These are phyloP conservation scores for Acanthosepion esculentum DNA, from an alignment of 2,888 invertebrate genomes.

Conservation along the genomic window DNA sequence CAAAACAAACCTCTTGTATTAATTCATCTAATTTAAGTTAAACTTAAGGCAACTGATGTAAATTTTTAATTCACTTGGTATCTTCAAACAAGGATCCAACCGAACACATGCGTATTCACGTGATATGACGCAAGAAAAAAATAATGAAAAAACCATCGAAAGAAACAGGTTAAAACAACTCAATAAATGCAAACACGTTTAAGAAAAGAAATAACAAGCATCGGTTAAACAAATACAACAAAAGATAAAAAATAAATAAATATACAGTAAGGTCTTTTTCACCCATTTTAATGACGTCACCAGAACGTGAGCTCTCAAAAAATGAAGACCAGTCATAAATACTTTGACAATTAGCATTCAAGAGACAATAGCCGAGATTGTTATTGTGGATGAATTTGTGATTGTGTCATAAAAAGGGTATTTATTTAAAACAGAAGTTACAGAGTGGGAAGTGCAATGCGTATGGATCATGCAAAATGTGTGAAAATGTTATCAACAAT, in stretches of 20 bases:
- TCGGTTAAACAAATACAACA: background rate
- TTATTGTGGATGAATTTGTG: background rate
- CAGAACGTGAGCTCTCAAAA: background rate
- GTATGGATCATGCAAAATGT: background rate
- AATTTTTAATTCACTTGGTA: too few relatives aligned
- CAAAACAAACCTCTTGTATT: too few relatives aligned
- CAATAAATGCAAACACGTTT: background rate
- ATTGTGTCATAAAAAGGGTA: background rate
- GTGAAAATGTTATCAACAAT: background rate
- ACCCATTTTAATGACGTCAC: background rate
- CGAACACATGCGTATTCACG: too few relatives aligned
- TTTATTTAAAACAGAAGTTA: background rate
- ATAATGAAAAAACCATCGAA: background rate
- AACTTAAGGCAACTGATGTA: too few relatives aligned
- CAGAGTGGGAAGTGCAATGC: background rate
- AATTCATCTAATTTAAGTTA: too few relatives aligned
- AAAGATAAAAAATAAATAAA: too few relatives aligned
- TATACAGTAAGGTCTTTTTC: too few relatives aligned
- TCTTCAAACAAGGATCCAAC: too few relatives aligned
- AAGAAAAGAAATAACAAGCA: background rate
- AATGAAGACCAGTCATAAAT: background rate
- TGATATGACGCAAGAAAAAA: too few relatives aligned
- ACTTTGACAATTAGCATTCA: background rate
- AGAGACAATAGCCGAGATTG: background rate
- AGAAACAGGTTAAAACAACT: background rate